Conservation (phyloP, 2,888 invertebrate species). For the Spodoptera littoralis region DNA sequence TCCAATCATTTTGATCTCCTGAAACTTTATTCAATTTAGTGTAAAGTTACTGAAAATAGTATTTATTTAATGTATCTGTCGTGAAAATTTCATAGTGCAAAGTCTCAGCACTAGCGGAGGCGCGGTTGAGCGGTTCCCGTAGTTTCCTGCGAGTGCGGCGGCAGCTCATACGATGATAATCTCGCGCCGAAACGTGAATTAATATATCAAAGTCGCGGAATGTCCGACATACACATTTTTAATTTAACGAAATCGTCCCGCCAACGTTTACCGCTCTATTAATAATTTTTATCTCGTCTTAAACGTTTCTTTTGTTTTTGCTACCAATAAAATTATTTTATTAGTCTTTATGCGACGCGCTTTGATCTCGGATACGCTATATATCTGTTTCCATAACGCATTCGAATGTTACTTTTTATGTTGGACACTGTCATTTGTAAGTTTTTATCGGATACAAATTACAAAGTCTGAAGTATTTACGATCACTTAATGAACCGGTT, state of each 20-base stretch:
- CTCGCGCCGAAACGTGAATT: constrained; percentile 76
- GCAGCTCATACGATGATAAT: constrained; percentile 76
- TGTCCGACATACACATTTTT: constrained; percentile 60
- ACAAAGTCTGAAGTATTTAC: constrained; percentile 59
- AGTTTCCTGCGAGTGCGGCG: constrained; percentile 68
- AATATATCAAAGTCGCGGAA: constrained; percentile 73
- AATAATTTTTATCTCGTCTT: constrained; percentile 82
- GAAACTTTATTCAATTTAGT: neutral
- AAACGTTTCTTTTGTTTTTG: constrained; percentile 82
- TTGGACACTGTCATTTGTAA: constrained; percentile 59
- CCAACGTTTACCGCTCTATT: constrained; percentile 78
- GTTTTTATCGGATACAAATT: constrained; percentile 57
- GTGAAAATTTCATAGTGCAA: neutral
- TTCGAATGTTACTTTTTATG: constrained; percentile 59
- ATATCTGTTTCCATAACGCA: constrained; percentile 58
- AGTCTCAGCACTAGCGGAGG: constrained; percentile 69
- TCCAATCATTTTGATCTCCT: neutral
- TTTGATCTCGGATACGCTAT: constrained; percentile 67
- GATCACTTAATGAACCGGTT: constrained; percentile 65
- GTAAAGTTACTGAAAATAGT: no score
- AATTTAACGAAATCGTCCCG: constrained; percentile 69
- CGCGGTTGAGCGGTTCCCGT: constrained; percentile 63
- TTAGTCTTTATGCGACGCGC: constrained; percentile 63
- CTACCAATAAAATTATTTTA: constrained; percentile 77
- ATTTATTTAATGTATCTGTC: neutral